phyloP scores from a whole-genome alignment of 2,888 invertebrate genomes.

The Apantesis nais region DNA sequence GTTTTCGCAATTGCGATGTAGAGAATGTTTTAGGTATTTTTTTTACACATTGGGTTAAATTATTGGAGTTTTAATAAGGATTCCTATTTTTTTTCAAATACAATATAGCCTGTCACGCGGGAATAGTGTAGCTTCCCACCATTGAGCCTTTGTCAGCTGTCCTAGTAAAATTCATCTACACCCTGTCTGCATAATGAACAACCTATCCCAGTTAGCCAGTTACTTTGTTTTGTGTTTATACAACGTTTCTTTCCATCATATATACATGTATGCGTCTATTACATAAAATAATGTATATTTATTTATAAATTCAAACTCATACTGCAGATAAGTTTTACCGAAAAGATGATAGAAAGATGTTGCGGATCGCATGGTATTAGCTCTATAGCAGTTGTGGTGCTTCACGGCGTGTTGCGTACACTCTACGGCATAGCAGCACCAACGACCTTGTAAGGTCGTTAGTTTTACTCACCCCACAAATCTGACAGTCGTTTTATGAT shows the following conservation, averaged over 20 bases:
- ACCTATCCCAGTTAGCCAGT: background rate
- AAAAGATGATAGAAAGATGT: conserved; percentile 23
- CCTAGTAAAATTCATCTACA: background rate
- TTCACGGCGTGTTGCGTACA: conserved; percentile 48
- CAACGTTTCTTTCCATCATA: background rate
- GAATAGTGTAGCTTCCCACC: too few relatives aligned
- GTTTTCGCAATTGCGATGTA: too few relatives aligned
- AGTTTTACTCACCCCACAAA: conserved; percentile 49
- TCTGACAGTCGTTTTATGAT: conserved; percentile 49
- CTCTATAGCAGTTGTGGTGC: conserved; percentile 18
- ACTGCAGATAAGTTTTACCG: conserved; percentile 34
- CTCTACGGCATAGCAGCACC: conserved; percentile 54
- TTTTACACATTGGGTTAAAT: too few relatives aligned
- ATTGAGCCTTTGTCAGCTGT: conserved; percentile 3
- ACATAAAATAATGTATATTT: background rate
- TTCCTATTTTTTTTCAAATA: too few relatives aligned
- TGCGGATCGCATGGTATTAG: conserved; percentile 26
- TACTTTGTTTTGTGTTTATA: background rate
- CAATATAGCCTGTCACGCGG: too few relatives aligned
- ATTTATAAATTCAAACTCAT: conserved; percentile 16
- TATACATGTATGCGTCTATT: background rate
- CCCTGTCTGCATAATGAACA: background rate
- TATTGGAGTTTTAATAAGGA: too few relatives aligned
- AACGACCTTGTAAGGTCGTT: conserved; percentile 74
- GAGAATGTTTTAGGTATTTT: too few relatives aligned